phyloP scores from a whole-genome alignment of 2,797 vertebrate genomes.

The Hirundo rustica region DNA sequence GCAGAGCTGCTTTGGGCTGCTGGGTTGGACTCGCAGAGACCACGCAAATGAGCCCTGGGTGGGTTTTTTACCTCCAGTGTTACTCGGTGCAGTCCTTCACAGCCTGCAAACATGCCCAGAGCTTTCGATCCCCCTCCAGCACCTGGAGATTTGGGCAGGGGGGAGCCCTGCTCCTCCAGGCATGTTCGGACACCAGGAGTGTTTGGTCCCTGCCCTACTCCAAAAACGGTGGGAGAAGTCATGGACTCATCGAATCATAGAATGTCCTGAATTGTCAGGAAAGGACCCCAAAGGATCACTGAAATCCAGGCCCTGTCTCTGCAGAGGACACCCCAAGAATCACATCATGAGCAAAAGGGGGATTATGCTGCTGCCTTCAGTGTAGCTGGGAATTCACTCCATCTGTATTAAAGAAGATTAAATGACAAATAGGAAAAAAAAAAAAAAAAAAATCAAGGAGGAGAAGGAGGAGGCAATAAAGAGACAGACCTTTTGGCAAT shows the following conservation, averaged over 20 bases:
- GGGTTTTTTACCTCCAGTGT: neutral
- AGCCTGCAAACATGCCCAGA: neutral
- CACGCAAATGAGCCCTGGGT: neutral
- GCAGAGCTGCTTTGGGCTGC: neutral
- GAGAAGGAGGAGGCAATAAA: neutral
- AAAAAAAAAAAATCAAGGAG: neutral
- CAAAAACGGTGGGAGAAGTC: neutral
- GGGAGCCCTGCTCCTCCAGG: neutral
- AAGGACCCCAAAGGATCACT: neutral
- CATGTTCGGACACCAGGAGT: neutral
- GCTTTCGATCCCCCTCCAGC: neutral
- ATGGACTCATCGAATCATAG: neutral
- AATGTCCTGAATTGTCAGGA: neutral
- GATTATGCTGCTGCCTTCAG: neutral
- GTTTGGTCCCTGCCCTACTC: no score
- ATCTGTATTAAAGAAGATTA: neutral
- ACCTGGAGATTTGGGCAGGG: neutral
- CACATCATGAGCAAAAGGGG: accelerated
- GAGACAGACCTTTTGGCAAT: neutral
- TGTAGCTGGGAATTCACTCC: neutral
- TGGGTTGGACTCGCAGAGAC: neutral
- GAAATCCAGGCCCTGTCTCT: neutral
- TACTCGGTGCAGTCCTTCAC: neutral
- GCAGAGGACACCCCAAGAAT: neutral
- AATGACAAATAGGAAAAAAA: neutral